Base-by-base conservation (phyloP, 2,888 invertebrate genomes). In the Myathropa florea region DNA sequence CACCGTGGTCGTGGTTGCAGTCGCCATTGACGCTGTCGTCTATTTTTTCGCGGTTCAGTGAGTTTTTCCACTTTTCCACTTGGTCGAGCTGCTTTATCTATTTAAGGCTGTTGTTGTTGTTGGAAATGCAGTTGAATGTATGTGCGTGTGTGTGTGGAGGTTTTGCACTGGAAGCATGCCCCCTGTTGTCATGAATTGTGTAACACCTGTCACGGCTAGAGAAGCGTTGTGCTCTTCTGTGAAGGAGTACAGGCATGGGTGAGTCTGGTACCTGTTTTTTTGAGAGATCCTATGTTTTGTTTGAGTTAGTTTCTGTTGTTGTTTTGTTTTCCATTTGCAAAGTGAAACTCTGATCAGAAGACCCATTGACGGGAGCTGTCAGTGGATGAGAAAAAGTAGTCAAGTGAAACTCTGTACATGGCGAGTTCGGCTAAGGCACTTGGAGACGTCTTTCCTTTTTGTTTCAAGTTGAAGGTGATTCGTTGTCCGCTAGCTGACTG, bases 51-150 rank as follows among this genome's bases (percentile, higher is more conserved):
- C 77, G 81, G 85, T 82, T 85, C 85, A 85, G 82, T 85, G 82
- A 85, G 72, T 85, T 82, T 80, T 85, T 73, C 82, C 77, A 81
- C 85, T 85, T 85, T 85, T 85, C 81, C 77, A 85, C 59, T 82
- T 85, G 82, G 85, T 78, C 82, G 81, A 81, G 59, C 81, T 73
- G 77, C 85, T 82, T 82, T 85, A 82, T 77, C 76, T 68, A 61
- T 76, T 80, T 83, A 28, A 60, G 46, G 75, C 26, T 70, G 59
- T 26, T 33, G 30, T 68, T 68, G 30, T 60, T 46, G n/a, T 39
- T 30, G 2, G 24, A 12, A 0, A 18, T 71, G 18, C 39, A 26
- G 14, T 36, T 61, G 33, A 18, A 26, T 21, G 21, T 4, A 18
- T 46, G 46, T 18, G 7, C 18, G 39, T 3, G 18, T 46, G 46